Evolutionary conservation across 2,888 invertebrate species (phyloP).

Genomic region (Eledona agricola): DNA sequence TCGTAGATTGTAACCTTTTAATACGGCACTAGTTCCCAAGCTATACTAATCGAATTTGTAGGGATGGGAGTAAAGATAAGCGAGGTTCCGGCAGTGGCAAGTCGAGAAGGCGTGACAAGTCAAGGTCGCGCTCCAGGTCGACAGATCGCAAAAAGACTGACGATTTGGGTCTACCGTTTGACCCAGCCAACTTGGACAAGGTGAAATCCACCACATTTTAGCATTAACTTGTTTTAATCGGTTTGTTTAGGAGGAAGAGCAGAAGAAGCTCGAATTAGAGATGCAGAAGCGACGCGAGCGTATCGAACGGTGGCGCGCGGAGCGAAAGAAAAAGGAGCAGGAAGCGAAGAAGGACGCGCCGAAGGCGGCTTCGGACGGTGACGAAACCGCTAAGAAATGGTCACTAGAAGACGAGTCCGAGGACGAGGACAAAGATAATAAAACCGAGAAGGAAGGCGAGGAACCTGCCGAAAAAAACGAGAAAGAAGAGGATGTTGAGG

Average conservation of each 20-base stretch:
- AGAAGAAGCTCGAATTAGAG: slow-evolving; percentile 88
- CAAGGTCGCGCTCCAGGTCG: slow-evolving; percentile 58
- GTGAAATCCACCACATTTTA: slow-evolving; percentile 63
- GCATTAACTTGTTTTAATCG: slow-evolving; percentile 5
- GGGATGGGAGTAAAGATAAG: slow-evolving; percentile 72
- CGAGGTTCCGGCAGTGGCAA: slow-evolving; percentile 68
- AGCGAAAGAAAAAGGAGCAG: slow-evolving; percentile 87
- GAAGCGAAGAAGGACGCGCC: slow-evolving; percentile 80
- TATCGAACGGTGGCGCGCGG: slow-evolving; percentile 95
- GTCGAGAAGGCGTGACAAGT: slow-evolving; percentile 58
- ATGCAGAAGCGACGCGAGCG: slow-evolving; percentile 96
- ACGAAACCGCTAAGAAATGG: slow-evolving; percentile 81
- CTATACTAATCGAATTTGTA: slow-evolving; percentile 55
- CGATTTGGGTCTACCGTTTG: slow-evolving; percentile 70
- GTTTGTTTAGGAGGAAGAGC: slow-evolving; percentile 80
- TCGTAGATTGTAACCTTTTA: slow-evolving; percentile 49
- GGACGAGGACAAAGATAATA: slow-evolving; percentile 76
- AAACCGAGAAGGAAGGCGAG: slow-evolving; percentile 49
- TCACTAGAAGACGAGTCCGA: slow-evolving; percentile 96
- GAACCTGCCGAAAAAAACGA: slow-evolving; percentile 42
- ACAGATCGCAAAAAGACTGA: slow-evolving; percentile 65
- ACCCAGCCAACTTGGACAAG: slow-evolving; percentile 79
- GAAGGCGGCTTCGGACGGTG: slow-evolving; percentile 1
- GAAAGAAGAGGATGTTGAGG: slow-evolving; percentile 44
- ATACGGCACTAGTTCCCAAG: slow-evolving; percentile 5